phyloP scores from a whole-genome alignment of 2,888 invertebrate species.

The Drosophila histrio region DNA sequence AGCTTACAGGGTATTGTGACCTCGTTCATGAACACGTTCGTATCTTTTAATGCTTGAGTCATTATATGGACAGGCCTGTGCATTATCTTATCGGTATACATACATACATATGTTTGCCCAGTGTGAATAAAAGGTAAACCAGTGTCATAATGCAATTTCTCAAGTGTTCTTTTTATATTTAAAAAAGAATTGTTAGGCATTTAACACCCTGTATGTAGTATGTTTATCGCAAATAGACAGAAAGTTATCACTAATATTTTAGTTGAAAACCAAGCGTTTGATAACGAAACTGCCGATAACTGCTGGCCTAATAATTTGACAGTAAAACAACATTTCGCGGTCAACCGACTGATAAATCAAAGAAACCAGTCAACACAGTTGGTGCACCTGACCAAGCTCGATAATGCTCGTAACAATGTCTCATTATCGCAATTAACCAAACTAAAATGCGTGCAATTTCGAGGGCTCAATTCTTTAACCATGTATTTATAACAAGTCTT shows the following conservation, averaged over 20 bases:
- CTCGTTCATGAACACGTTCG: constrained; percentile 36
- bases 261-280: constrained; percentile 31
- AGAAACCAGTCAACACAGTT: constrained; percentile 8
- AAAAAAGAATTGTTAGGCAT: not conserved
- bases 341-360: constrained; percentile 34
- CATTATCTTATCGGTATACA: constrained; percentile 52
- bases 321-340: constrained; percentile 29
- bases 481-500: constrained; percentile 9
- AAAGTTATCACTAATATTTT: constrained; percentile 30
- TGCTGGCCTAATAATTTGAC: constrained; percentile 34
- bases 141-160: constrained; percentile 45
- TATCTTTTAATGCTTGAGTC: constrained; percentile 36
- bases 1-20: constrained; percentile 30
- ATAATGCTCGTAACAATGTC: constrained; percentile 15
- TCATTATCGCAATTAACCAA: constrained; percentile 53
- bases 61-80: constrained; percentile 27
- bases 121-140: constrained; percentile 17
- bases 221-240: constrained; percentile 3
- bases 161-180: not conserved
- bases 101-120: constrained; percentile 25
- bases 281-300: constrained; percentile 48
- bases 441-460: constrained; percentile 66
- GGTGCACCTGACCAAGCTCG: constrained; percentile 36
- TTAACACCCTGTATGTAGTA: constrained; percentile 46
- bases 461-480: constrained; percentile 19